These are phyloP conservation scores for Dryomyza anilis DNA, from an alignment of 2,888 invertebrate genomes.

Conservation along the genomic window DNA sequence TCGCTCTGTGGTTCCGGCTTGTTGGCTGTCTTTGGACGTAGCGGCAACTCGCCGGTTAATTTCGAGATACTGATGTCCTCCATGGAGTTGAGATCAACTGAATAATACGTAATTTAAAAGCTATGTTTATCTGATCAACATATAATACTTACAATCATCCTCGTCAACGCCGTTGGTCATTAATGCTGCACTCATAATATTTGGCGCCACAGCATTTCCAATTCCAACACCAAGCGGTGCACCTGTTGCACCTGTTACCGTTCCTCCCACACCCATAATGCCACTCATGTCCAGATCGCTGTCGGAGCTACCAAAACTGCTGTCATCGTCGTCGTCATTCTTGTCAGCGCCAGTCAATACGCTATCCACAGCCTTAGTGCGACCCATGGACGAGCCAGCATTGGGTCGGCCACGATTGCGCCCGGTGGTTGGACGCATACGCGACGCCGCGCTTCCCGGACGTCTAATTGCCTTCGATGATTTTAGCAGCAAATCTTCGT, in stretches of 20 bases:
- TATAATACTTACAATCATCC: conserved; percentile 45
- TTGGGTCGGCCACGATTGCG: conserved; percentile 45
- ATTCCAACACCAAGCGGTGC: conserved; percentile 18
- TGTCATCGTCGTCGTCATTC: conserved; percentile 47
- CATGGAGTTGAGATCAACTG: conserved; percentile 58
- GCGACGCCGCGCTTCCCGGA: conserved; percentile 45
- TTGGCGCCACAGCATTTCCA: too few species aligned
- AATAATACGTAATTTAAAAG: too few species aligned
- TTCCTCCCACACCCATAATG: conserved; percentile 44
- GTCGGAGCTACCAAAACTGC: conserved; percentile 58
- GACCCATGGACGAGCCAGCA: conserved; percentile 26
- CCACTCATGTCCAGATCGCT: conserved; percentile 57
- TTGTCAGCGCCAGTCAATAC: conserved; percentile 32
- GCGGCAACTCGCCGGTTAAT: conserved; percentile 52
- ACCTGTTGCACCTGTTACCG: conserved; percentile 9
- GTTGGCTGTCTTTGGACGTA: conserved; percentile 55
- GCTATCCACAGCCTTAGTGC: conserved; percentile 1
- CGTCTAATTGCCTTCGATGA: too few species aligned
- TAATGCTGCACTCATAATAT: too few species aligned
- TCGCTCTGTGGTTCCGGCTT: conserved; percentile 57
- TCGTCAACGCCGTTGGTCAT: conserved; percentile 28
- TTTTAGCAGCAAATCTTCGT: conserved; percentile 47
- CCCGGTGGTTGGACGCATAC: conserved; percentile 58
- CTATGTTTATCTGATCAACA: too few species aligned
- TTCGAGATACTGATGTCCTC: conserved; percentile 60